phyloP scores from a whole-genome alignment of 37 sponge, comb jelly and placozoan genomes.

The Ephydatia muelleri region DNA sequence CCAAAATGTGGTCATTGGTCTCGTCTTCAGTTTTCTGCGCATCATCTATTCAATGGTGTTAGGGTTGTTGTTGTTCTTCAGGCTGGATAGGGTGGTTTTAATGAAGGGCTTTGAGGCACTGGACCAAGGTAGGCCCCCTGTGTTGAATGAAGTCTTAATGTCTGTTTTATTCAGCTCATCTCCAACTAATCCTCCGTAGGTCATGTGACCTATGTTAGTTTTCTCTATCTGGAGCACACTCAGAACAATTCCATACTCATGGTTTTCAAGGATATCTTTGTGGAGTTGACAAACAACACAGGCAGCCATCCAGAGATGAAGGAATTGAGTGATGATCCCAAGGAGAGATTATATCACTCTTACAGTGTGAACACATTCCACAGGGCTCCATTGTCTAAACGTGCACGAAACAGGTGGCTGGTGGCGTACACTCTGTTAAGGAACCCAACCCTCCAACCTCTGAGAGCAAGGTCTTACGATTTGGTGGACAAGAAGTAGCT shows the following conservation, averaged over 20 bases:
- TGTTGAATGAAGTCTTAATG: neutral
- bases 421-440: slow-evolving; percentile 35
- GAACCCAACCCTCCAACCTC: slow-evolving; percentile 12
- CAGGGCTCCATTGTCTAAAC: neutral
- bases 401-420: slow-evolving; percentile 31
- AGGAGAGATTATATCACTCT: too few relatives aligned
- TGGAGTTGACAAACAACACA: neutral
- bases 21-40: slow-evolving; percentile 18
- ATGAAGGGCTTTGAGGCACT: slow-evolving; percentile 47
- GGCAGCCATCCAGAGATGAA: too few relatives aligned
- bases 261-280: slow-evolving; percentile 9
- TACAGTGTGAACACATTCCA: too few relatives aligned
- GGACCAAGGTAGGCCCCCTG: slow-evolving; percentile 22
- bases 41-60: slow-evolving; percentile 17
- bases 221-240: slow-evolving; percentile 39
- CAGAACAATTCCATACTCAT: slow-evolving; percentile 38
- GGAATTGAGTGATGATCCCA: too few relatives aligned
- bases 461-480: neutral
- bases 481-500: too few relatives aligned
- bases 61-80: slow-evolving; percentile 24
- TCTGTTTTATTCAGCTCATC: neutral
- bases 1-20: slow-evolving; percentile 30
- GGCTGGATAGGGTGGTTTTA: slow-evolving; percentile 38
- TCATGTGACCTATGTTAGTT: slow-evolving; percentile 46
- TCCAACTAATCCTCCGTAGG: neutral